Base-by-base conservation (phyloP, 2,888 invertebrate genomes). In the Drosophila limbata region DNA sequence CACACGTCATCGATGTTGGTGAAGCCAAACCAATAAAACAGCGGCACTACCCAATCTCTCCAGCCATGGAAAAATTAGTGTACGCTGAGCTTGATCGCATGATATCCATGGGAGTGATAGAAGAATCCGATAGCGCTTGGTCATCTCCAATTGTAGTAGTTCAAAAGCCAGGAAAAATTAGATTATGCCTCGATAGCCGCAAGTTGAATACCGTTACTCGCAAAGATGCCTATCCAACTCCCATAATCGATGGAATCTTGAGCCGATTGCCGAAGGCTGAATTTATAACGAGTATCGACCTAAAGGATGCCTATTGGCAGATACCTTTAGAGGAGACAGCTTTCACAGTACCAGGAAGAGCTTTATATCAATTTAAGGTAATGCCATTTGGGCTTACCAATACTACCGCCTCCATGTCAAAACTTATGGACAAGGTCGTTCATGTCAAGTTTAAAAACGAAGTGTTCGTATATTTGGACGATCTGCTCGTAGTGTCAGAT, bases 381-480 rank as follows among this genome's bases (percentile, higher is more conserved):
- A 33, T 33, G 33, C 33, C 33, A 10, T 33, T 33, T 33, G 33
- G 19, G 19, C 19, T 19, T 3, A 19, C 19, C 19, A 19, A 19
- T 19, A 3, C 19, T 19, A 19, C 19, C 19, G 19, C 19, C 19
- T 19, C 19, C 19, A 19, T 19, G 19, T 19, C 19, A 19, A 19
- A 19, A 3, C 19, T 19, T 19, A 19, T 19, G 19, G 19, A 19
- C 19, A 19, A 19, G 3, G 19, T 19, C 19, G 19, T 19, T 19
- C 19, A 19, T 19, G 19, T 19, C 19, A 19, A 19, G 19, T 19
- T 19, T 19, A 19, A 19, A 33, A 33, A 33, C 10, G 33, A 65
- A 31, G 39, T 65, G 2, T 60, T 65, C n/a, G 37, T 52, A 3
- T 60, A 65, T 1, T 15, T 60, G 6, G 51, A 65, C 11, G 65